Evolutionary conservation across 2,888 invertebrate genomes (phyloP).

Genomic region (Monochamus alternatus): DNA sequence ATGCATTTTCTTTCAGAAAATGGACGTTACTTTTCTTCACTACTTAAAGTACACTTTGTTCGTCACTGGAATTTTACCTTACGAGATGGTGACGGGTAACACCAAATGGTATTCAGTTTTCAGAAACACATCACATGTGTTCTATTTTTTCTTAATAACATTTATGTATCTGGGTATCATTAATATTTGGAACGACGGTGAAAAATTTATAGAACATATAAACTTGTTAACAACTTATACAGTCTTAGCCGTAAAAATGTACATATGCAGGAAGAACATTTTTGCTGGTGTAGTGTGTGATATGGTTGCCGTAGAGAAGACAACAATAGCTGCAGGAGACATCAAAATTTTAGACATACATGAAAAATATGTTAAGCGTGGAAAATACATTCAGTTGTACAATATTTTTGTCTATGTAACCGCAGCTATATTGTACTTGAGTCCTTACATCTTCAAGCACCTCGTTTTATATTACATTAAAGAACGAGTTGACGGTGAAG

Average conservation of each 20-base stretch:
- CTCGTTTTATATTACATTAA: not conserved
- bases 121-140: too few relatives aligned
- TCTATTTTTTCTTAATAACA: too few relatives aligned
- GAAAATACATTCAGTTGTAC: too few relatives aligned
- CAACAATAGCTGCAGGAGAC: not conserved
- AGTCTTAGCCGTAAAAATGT: constrained; percentile 2
- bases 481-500: not conserved
- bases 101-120: too few relatives aligned
- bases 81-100: too few relatives aligned
- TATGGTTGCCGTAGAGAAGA: not conserved
- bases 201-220: constrained; percentile 3
- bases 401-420: too few relatives aligned
- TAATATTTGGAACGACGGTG: not conserved
- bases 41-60: too few relatives aligned
- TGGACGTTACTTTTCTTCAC: too few relatives aligned
- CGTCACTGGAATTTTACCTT: too few relatives aligned
- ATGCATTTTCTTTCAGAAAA: too few relatives aligned
- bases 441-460: not conserved
- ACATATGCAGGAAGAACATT: not conserved
- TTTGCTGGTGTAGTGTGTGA: not conserved
- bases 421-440: not conserved
- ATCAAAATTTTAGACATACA: not conserved
- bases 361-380: not conserved
- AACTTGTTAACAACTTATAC: constrained; percentile 5
- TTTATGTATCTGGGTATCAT: too few relatives aligned